These are phyloP conservation scores for Xenopus laevis DNA, from an alignment of 2,113 vertebrate species.

Conservation along the genomic window DNA sequence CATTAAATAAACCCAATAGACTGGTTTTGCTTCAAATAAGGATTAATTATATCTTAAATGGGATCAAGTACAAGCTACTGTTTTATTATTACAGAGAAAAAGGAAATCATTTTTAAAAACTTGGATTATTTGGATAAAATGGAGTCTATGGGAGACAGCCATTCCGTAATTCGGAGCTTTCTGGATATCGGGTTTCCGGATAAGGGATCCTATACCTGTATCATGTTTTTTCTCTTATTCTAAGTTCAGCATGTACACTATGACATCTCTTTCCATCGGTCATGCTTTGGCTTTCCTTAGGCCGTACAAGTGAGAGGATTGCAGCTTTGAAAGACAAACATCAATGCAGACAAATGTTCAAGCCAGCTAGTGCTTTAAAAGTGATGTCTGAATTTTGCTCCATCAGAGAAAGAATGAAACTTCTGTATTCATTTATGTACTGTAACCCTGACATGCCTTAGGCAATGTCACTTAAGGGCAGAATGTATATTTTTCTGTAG, in stretches of 20 bases:
- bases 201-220: too few species aligned
- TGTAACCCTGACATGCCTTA: not conserved
- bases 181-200: too few species aligned
- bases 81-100: too few species aligned
- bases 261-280: conserved; percentile 32
- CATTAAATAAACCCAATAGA: too few species aligned
- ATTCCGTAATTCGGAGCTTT: too few species aligned
- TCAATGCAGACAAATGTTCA: conserved; percentile 34
- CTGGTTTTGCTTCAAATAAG: too few species aligned
- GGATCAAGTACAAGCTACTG: too few species aligned
- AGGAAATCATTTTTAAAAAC: too few species aligned
- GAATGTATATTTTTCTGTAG: conserved; percentile 26
- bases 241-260: conserved; percentile 1
- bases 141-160: too few species aligned
- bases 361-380: conserved; percentile 23
- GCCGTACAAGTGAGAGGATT: conserved; percentile 49
- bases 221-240: not conserved
- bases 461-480: not conserved
- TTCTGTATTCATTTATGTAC: conserved; percentile 5
- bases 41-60: too few species aligned
- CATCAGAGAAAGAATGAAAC: not conserved
- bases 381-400: conserved; percentile 24
- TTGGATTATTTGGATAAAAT: too few species aligned
- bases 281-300: conserved; percentile 50
- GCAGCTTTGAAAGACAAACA: conserved; percentile 34